phyloP scores from a whole-genome alignment of 1,140 invertebrate species.

The Parapsyche elsis region DNA sequence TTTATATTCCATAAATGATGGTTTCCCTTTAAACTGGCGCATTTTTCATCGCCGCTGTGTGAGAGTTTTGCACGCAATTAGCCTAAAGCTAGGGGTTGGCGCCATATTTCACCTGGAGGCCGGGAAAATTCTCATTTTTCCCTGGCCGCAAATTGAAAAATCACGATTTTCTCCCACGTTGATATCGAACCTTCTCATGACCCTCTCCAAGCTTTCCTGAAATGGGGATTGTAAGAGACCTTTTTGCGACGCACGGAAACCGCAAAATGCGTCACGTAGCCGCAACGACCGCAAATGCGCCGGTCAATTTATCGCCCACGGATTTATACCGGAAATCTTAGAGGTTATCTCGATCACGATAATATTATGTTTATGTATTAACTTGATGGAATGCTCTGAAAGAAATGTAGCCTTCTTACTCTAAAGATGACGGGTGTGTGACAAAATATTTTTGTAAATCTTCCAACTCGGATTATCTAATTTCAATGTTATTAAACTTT shows the following conservation, averaged over 20 bases:
- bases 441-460: no score
- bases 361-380: no score
- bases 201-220: not conserved
- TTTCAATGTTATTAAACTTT: no score
- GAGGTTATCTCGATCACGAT: no score
- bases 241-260: not conserved
- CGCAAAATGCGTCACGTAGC: constrained; percentile 2
- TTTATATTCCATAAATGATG: no score
- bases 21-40: no score
- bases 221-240: not conserved
- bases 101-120: not conserved
- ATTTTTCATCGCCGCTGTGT: no score
- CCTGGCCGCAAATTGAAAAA: not conserved
- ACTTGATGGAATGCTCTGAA: no score
- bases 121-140: not conserved
- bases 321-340: no score
- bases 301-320: not conserved
- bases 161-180: not conserved
- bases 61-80: not conserved
- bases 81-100: not conserved
- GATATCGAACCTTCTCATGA: not conserved
- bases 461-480: no score
- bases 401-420: no score
- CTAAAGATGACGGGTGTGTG: no score
- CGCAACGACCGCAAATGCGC: not conserved